phyloP scores from a whole-genome alignment of 2,888 invertebrate genomes.

The Idaea dimidiata region DNA sequence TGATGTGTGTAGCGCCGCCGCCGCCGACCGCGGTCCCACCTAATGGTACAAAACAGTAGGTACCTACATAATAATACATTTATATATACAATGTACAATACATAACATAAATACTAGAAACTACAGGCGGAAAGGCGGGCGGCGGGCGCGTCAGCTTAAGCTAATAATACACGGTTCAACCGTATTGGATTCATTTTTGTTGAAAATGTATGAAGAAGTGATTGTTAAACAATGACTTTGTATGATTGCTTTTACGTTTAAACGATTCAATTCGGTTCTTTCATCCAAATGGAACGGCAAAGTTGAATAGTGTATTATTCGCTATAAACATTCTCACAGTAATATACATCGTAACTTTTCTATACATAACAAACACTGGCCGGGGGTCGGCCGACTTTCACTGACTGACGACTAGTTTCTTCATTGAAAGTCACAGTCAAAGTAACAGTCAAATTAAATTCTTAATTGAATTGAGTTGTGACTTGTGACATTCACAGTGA shows the following conservation, averaged over 20 bases:
- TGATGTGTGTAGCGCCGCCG: conserved; percentile 72
- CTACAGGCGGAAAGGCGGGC: conserved; percentile 62
- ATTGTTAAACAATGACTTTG: too few relatives aligned
- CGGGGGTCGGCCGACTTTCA: conserved; percentile 7
- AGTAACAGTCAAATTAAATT: too few relatives aligned
- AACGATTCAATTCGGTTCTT: too few relatives aligned
- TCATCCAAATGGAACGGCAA: too few relatives aligned
- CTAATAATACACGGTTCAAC: too few relatives aligned
- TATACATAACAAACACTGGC: conserved; percentile 71
- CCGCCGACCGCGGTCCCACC: conserved; percentile 60
- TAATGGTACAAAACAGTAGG: conserved; percentile 66
- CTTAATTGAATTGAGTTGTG: too few relatives aligned
- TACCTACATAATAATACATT: conserved; percentile 64
- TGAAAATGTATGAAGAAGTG: too few relatives aligned
- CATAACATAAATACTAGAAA: conserved; percentile 68
- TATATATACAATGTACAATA: conserved; percentile 79
- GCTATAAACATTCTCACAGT: conserved; percentile 69
- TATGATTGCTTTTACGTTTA: too few relatives aligned
- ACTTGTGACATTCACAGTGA: too few relatives aligned
- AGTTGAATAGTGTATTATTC: too few relatives aligned
- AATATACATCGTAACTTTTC: conserved; percentile 77
- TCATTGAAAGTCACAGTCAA: too few relatives aligned
- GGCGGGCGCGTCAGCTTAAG: conserved; percentile 61
- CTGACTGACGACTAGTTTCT: neutral
- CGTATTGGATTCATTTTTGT: too few relatives aligned